Conservation (phyloP, 1,140 invertebrate genomes). For the Stegodyphus dumicola region DNA sequence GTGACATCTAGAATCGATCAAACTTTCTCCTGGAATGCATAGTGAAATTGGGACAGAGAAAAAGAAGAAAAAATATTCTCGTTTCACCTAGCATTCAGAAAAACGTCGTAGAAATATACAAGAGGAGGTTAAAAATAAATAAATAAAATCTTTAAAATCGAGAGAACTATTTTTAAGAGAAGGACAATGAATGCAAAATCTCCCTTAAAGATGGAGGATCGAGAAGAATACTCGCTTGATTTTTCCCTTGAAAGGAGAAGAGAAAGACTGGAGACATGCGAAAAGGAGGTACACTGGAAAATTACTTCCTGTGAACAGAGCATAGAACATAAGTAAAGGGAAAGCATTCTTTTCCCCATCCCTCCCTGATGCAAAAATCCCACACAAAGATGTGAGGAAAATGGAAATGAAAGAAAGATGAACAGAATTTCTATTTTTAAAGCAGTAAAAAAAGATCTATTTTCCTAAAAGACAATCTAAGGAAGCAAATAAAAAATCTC, state of each 20-base stretch:
- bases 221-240: not conserved
- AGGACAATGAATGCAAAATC: not conserved
- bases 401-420: not conserved
- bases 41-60: not conserved
- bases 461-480: not conserved
- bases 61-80: not conserved
- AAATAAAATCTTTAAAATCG: not conserved
- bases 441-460: not conserved
- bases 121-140: not conserved
- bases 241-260: not conserved
- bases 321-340: not conserved
- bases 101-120: not conserved
- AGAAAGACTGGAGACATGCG: not conserved
- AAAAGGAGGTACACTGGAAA: not conserved
- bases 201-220: not conserved
- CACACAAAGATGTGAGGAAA: not conserved
- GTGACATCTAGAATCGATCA: constrained; percentile 5
- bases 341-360: not conserved
- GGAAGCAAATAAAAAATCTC: not conserved
- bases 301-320: not conserved
- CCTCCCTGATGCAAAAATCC: not conserved
- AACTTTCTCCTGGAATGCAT: not conserved
- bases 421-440: not conserved
- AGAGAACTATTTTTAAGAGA: constrained; percentile 3
- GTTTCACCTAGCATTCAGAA: not conserved